Evolutionary conservation across 2,113 vertebrate genomes (phyloP).

Genomic region (Dasyprocta punctata): DNA sequence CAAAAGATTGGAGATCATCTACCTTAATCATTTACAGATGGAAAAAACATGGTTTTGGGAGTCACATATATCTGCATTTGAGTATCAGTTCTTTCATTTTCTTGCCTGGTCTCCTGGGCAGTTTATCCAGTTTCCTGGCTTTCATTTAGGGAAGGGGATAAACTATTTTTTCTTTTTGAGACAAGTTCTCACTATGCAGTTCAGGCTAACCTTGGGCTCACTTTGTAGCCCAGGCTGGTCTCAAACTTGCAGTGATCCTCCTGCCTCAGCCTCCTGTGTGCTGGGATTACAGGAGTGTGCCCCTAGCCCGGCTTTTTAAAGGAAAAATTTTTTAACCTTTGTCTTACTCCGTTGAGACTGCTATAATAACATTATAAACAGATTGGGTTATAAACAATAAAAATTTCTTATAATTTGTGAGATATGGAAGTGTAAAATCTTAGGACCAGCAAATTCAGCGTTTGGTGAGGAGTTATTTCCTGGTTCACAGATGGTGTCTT

Average conservation of each 20-base stretch:
- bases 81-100: slow-evolving; percentile 10
- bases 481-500: background rate
- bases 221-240: no score
- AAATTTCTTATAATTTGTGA: background rate
- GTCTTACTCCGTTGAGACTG: background rate
- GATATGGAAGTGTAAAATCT: background rate
- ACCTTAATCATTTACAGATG: background rate
- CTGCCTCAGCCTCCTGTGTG: no score
- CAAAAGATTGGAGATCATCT: background rate
- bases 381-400: background rate
- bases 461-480: background rate
- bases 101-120: background rate
- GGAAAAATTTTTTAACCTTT: no score
- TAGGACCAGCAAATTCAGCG: background rate
- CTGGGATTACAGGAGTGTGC: no score
- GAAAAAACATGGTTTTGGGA: background rate
- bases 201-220: no score
- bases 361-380: background rate
- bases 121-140: background rate
- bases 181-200: no score
- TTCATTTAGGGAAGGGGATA: background rate
- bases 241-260: no score
- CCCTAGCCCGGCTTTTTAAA: no score
- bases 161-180: no score
- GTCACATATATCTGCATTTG: background rate